Evolutionary conservation across 2,113 vertebrate species (phyloP), one percentile per base, ranked within the genome.

Genomic region (Synchiropus splendidus): DNA sequence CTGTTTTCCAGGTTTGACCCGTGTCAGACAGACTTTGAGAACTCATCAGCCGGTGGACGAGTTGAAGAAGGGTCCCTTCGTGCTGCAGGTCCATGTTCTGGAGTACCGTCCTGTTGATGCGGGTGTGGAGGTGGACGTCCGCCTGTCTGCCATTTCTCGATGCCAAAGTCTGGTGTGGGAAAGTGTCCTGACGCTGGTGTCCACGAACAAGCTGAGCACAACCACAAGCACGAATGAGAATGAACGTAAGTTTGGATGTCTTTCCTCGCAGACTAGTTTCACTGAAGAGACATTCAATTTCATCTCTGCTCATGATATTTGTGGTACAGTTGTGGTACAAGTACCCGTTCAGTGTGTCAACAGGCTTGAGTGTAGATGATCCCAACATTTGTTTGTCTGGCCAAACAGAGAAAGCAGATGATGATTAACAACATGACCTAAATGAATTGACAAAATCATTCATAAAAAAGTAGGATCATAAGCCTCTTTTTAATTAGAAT

Each of bases 71-170:
- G 76, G 77, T 12, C 51, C 48, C 0, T 84, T 84, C 49, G 42
- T 1, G 3, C 63, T 83, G 54, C 69, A 57, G 48, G 75, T 49
- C 9, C 9, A 15, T 49, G 74, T 83, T 13, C 33, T 59, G 49
- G 52, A 39, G 16, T 83, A 81, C 51, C 61, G 60, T 42, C 40
- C n/a, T 0, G 43, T 43, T 1, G 58, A 68, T 8, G 39, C 42
- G 2, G 80, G 81, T 2, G 75, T 75, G 51, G 81, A 83, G 44
- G 82, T 83, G 57, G 80, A 84, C 51, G 31, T 83, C 16, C 10
- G 39, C 35, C 63, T 82, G 42, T 59, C 64, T 11, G 75, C 74
- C 16, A 49, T 47, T 1, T 67, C 66, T 18, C 48, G 45, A 5
- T 48, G 35, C 1, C 42, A 62, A 6, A 44, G 46, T 18, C 30